Evolutionary conservation across 2,888 invertebrate genomes (phyloP).

Genomic region (Hirtodrosophila alboralis): DNA sequence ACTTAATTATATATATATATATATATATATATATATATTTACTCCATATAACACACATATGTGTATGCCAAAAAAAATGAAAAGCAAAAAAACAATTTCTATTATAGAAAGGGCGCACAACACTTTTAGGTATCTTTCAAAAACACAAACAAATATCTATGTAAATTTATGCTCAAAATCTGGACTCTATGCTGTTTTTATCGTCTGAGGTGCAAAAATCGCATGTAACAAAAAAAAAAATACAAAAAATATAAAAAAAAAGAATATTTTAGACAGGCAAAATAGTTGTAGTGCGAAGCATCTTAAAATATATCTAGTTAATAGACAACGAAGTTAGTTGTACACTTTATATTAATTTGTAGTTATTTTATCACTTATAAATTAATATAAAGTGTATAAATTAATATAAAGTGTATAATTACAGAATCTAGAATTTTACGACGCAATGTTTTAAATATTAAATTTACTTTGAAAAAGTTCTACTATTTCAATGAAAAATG

Average conservation of each 20-base stretch:
- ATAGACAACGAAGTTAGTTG: no score
- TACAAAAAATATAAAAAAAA: no score
- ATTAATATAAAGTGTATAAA: no score
- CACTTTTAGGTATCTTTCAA: constrained; percentile 13
- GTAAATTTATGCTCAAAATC: constrained; percentile 13
- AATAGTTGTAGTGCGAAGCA: not conserved
- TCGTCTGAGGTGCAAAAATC: constrained; percentile 43
- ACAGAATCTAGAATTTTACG: no score
- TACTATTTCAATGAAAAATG: no score
- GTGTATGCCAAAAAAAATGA: constrained; percentile 3
- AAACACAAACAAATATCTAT: constrained; percentile 21
- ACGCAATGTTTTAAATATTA: no score
- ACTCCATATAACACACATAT: constrained; percentile 13
- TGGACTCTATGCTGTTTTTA: constrained; percentile 4
- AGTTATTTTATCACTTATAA: no score
- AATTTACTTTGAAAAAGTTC: no score
- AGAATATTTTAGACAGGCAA: not conserved
- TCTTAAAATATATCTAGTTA: no score
- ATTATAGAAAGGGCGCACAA: constrained; percentile 11
- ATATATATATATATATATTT: constrained; percentile 35
- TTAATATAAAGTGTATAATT: no score
- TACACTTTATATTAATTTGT: no score
- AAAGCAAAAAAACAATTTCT: constrained; percentile 8
- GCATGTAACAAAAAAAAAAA: no score
- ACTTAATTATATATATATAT: constrained; percentile 11